Conservation (phyloP, 2,113 vertebrate species). For the Ia io region DNA sequence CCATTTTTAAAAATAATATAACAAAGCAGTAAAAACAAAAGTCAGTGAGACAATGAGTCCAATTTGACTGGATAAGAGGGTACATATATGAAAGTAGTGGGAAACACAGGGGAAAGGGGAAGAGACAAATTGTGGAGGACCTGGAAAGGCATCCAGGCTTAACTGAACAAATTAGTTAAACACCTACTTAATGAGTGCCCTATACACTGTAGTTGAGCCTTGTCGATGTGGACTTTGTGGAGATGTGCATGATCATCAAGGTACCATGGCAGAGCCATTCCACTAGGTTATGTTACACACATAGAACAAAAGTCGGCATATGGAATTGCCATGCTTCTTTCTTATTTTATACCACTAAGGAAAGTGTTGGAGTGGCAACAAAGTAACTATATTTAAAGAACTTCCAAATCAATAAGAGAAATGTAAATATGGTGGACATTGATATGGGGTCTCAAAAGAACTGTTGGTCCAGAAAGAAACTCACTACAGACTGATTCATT, state of each 20-base stretch:
- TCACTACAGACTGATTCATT: no score
- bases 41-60: neutral
- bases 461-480: no score
- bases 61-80: neutral
- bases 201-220: neutral
- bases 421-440: no score
- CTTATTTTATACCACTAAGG: no score
- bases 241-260: neutral
- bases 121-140: neutral
- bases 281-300: neutral
- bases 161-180: neutral
- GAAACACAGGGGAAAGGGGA: neutral
- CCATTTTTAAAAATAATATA: slow-evolving; percentile 1
- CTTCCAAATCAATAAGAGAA: neutral
- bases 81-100: neutral
- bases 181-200: neutral
- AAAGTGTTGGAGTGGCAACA: neutral
- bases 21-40: neutral
- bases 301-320: neutral
- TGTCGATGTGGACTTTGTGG: neutral
- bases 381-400: neutral
- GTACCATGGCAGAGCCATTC: neutral
- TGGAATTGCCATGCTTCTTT: neutral
- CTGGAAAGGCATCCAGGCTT: neutral
- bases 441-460: no score